Evolutionary conservation across 2,113 vertebrate genomes (phyloP).

Genomic region (Austrofundulus limnaeus): DNA sequence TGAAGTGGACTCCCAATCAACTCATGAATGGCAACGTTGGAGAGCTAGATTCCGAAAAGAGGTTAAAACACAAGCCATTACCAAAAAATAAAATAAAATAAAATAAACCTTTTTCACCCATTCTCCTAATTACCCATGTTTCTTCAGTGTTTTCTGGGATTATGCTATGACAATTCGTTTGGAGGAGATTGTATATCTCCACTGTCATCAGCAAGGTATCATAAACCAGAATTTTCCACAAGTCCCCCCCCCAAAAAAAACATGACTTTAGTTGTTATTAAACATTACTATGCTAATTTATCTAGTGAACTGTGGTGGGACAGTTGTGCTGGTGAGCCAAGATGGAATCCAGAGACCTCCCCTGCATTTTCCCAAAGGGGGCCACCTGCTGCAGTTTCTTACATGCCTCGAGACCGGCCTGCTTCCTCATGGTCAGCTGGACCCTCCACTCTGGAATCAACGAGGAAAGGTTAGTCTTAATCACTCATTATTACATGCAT

Average conservation of each 20-base stretch:
- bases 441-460: conserved; percentile 97
- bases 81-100: too few relatives aligned
- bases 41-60: conserved; percentile 95
- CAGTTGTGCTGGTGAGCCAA: conserved; percentile 95
- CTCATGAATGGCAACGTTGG: conserved; percentile 96
- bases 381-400: conserved; percentile 95
- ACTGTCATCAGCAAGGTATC: conserved; percentile 97
- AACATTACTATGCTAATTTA: conserved; percentile 2
- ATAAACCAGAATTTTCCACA: background rate
- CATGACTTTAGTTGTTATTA: background rate
- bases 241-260: background rate
- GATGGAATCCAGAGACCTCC: conserved; percentile 97
- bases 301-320: conserved; percentile 94
- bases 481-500: background rate
- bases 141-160: conserved; percentile 93
- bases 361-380: conserved; percentile 92
- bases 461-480: conserved; percentile 87
- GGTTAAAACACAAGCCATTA: conserved; percentile 71
- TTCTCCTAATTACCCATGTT: conserved; percentile 1
- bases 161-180: conserved; percentile 97
- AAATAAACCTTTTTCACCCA: background rate
- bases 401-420: conserved; percentile 97
- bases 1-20: conserved; percentile 99
- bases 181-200: conserved; percentile 97
- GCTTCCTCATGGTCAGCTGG: conserved; percentile 93